Evolutionary conservation across 2,888 invertebrate species (phyloP).

Genomic region (Taenaris catops): DNA sequence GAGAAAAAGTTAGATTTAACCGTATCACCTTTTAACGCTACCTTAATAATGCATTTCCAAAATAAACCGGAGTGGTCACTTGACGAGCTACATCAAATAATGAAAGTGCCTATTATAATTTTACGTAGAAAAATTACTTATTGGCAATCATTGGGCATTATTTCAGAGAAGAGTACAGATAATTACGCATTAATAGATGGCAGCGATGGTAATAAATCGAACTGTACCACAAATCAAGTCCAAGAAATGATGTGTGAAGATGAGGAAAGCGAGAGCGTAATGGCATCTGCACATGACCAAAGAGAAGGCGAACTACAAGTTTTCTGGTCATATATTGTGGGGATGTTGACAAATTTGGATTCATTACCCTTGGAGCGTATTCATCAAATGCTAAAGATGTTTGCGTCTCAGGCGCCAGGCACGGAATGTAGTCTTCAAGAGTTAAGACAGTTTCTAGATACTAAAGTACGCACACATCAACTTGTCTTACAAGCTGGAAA

Average conservation of each 20-base stretch:
- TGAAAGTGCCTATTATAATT: slow-evolving; percentile 93
- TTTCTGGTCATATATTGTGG: slow-evolving; percentile 98
- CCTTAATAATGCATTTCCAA: slow-evolving; percentile 96
- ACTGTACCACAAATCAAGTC: slow-evolving; percentile 74
- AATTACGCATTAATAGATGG: slow-evolving; percentile 86
- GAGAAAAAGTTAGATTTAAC: slow-evolving; percentile 88
- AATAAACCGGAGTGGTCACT: slow-evolving; percentile 91
- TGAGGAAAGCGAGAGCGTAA: slow-evolving; percentile 95
- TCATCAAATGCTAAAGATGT: slow-evolving; percentile 97
- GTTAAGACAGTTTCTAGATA: slow-evolving; percentile 92
- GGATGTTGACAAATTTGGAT: slow-evolving; percentile 97
- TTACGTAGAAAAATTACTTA: slow-evolving; percentile 92
- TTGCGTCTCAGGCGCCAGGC: slow-evolving; percentile 95
- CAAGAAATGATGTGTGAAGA: slow-evolving; percentile 89
- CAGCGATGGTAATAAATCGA: slow-evolving; percentile 72
- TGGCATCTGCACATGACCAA: slow-evolving; percentile 97
- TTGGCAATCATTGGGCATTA: slow-evolving; percentile 96
- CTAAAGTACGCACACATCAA: slow-evolving; percentile 95
- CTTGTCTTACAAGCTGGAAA: slow-evolving; percentile 91
- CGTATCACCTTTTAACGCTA: slow-evolving; percentile 96
- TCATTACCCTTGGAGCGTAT: slow-evolving; percentile 94
- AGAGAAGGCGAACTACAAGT: slow-evolving; percentile 95
- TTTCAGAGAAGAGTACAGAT: slow-evolving; percentile 88
- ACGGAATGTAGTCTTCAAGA: slow-evolving; percentile 94
- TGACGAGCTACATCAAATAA: slow-evolving; percentile 90